Base-by-base conservation (phyloP, 2,797 vertebrate genomes). In the Apogon talboti region DNA sequence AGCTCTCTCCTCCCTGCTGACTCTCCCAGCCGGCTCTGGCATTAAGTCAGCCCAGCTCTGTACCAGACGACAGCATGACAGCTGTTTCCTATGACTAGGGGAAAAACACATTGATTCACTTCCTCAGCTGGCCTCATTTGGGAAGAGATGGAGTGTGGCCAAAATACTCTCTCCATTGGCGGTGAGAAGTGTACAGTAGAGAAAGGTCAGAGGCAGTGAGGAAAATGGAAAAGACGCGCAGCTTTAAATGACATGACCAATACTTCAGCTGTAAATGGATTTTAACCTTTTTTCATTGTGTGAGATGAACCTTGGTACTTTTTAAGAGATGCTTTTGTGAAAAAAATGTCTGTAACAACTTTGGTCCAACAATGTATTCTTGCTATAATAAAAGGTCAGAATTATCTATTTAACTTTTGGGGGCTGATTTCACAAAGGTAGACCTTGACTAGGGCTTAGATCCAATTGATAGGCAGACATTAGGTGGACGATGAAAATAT, bases 61-160 rank as follows among this genome's bases (percentile, higher is more conserved):
- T 80, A 83, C 59, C 79, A 77, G 74, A 85, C 74, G 83, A 91
- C 86, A 82, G 87, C 82, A 58, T 83, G 89, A 87, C 91, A 92
- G 92, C 89, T 92, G 92, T 91, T 93, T 88, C 76, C 75, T 84
- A 69, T 84, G 90, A 88, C 87, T 84, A 79, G 74, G 77, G 74
- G 78, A 81, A 86, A 89, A 88, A 87, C 82, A 58, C 88, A 89
- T 81, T 84, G 84, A 91, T 89, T 91, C 78, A 71, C 79, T 81
- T 80, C 72, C 89, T 87, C 74, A 48, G 74, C 76, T 82, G 83
- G 87, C 76, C 85, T 91, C 87, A 89, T 91, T 89, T 91, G 74
- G 87, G 68, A 69, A 78, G 81, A 85, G 71, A 89, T 89, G 91
- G 87, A 92, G 82, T 79, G 87, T 78, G 71, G 81, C 87, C 86